Conservation (phyloP, 2,113 vertebrate species). For the Circaetus gallicus region DNA sequence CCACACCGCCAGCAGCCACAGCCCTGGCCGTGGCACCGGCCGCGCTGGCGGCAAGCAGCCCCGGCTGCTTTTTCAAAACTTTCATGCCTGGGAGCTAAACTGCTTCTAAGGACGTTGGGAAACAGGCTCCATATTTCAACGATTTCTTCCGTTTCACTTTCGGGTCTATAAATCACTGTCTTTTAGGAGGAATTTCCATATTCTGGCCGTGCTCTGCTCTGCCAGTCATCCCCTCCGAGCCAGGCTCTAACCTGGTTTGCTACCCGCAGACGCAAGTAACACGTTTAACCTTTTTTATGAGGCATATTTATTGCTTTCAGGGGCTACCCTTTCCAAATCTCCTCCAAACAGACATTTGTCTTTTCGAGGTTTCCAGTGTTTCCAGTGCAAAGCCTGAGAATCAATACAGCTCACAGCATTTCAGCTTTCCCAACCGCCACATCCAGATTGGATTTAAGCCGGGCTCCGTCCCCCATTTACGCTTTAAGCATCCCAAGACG, state of each 20-base stretch:
- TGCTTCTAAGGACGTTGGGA: not conserved
- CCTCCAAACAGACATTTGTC: not conserved
- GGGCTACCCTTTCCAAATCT: not conserved
- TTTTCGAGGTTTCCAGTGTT: not conserved
- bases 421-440: not conserved
- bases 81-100: not conserved
- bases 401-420: not conserved
- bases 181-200: slow-evolving; percentile 38
- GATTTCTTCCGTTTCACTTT: not conserved
- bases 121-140: not conserved
- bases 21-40: not conserved
- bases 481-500: not conserved
- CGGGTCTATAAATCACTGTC: not conserved
- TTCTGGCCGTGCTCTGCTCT: not conserved
- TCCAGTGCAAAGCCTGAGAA: not conserved
- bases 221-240: not conserved
- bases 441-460: slow-evolving; percentile 4
- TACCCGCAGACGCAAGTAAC: not conserved
- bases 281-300: slow-evolving; percentile 21
- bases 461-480: not conserved
- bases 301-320: slow-evolving; percentile 2
- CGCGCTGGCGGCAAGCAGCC: rapidly evolving
- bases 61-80: not conserved
- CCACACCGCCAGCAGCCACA: not conserved
- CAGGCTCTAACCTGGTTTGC: slow-evolving; percentile 3